Base-by-base conservation (phyloP, 2,113 vertebrate genomes). In the Panthera tigris region DNA sequence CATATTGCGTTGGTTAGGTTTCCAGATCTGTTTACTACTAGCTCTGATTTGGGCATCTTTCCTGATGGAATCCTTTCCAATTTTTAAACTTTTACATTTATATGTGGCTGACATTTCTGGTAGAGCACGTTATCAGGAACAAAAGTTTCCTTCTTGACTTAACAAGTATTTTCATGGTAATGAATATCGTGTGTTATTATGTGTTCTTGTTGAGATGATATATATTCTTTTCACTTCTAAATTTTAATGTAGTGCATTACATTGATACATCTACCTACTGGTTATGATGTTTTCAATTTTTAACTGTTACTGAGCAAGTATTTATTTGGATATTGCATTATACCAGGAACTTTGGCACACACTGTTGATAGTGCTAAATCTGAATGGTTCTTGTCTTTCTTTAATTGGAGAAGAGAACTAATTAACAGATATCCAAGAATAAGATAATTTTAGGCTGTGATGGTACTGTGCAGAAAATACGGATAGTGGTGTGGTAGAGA, bases 11-110 rank as follows among this genome's bases (percentile, higher is more conserved):
- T 95, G 33, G 25, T 89, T 96, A 84, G 41, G 15, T 73, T 94
- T 96, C 52, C 13, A 91, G 33, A 96, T 88, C 11, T 89, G 19
- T 94, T 96, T 11, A n/a, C 7, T 89, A 2, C 55, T 93, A 61
- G 76, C 69, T 97, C 14, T 88, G 41, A 93, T 96, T 95, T 92
- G 68, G 74, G 5, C 76, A n/a, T 97, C 63, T 95, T 87, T 94
- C n/a, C 65, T 96, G 21, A 63, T 81, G 21, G 4, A 69, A 82
- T 91, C 27, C 10, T 85, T 85, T 84, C 68, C 74, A 14, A 91
- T 68, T 61, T 97, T 96, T 83, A 89, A 89, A 73, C 15, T 82
- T 74, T 52, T 36, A 31, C 18, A 39, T 61, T 80, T 89, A 36
- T 66, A 50, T 33, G 12, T 93, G 15, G 11, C 29, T 91, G 91